Percentiles rank a stretch among this genome's conserved stretches.
These are phyloP conservation scores for Leucophenga varia DNA, from an alignment of 1,140 invertebrate species.

Conservation along the genomic window DNA sequence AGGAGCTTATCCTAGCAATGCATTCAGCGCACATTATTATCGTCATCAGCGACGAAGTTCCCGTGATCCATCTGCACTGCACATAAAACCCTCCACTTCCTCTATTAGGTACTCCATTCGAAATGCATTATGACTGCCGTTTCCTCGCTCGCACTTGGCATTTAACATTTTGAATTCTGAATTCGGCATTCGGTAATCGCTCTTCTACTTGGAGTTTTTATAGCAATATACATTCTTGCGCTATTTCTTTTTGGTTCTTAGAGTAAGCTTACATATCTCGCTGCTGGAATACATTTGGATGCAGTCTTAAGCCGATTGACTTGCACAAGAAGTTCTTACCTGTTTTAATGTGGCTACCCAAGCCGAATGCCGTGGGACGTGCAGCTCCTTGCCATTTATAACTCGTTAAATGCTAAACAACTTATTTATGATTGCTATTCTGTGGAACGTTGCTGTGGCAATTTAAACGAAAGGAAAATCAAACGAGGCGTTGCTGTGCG, in stretches of 20 bases:
- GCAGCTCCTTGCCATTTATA: slow-evolving; percentile 29
- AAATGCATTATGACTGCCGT: slow-evolving; percentile 8
- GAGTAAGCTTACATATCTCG: too few relatives aligned
- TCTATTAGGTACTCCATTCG: slow-evolving; percentile 20
- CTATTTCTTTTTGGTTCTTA: too few relatives aligned
- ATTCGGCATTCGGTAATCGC: neutral
- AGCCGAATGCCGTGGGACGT: slow-evolving; percentile 15
- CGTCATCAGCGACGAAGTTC: slow-evolving; percentile 27
- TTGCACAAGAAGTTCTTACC: slow-evolving; percentile 27
- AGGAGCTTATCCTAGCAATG: slow-evolving; percentile 30
- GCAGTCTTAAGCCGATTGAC: slow-evolving; percentile 21
- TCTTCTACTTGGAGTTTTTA: neutral
- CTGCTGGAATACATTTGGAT: too few relatives aligned
- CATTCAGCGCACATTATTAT: slow-evolving; percentile 44
- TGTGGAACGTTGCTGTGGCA: too few relatives aligned
- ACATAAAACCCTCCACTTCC: too few relatives aligned
- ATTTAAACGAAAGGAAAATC: too few relatives aligned
- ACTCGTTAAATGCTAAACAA: slow-evolving; percentile 48
- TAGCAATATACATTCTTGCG: neutral
- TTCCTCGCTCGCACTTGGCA: slow-evolving; percentile 34
- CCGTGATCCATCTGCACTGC: too few relatives aligned
- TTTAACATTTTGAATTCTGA: slow-evolving; percentile 16
- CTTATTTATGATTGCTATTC: too few relatives aligned
- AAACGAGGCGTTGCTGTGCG: too few relatives aligned
- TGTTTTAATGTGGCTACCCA: slow-evolving; percentile 15